Conservation (phyloP, 2,888 invertebrate genomes). For the Pyrrhosoma nymphula region DNA sequence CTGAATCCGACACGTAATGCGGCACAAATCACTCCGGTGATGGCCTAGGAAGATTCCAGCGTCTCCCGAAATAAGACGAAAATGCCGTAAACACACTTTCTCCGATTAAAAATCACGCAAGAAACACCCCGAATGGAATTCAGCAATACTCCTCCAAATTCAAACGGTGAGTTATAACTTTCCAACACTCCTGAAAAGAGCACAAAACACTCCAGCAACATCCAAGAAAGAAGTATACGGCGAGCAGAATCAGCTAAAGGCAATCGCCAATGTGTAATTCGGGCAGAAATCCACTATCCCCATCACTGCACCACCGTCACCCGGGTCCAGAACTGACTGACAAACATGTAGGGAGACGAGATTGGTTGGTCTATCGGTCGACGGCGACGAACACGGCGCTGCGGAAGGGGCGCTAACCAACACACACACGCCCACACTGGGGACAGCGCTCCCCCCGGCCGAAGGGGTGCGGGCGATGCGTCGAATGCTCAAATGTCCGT, state of each 20-base stretch:
- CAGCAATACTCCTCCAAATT: neutral
- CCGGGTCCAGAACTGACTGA: neutral
- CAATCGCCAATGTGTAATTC: neutral
- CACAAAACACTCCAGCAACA: neutral
- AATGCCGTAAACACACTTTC: neutral
- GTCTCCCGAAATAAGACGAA: neutral
- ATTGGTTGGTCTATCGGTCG: neutral
- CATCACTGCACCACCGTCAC: neutral
- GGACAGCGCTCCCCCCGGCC: neutral
- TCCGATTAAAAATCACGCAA: neutral
- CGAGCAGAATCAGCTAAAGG: too few relatives aligned
- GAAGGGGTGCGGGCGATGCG: constrained; percentile 31
- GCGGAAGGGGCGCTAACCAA: constrained; percentile 17
- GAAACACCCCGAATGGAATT: neutral
- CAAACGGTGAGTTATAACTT: neutral
- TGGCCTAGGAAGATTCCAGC: neutral
- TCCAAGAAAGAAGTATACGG: neutral
- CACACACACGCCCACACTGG: neutral
- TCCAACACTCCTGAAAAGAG: neutral
- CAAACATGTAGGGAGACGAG: neutral
- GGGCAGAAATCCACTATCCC: neutral
- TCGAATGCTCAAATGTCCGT: constrained; percentile 53
- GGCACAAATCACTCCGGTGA: too few relatives aligned
- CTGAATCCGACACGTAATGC: neutral
- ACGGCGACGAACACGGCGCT: neutral